phyloP scores from a whole-genome alignment of 2,113 vertebrate genomes.

The Solenodon paradoxus region DNA sequence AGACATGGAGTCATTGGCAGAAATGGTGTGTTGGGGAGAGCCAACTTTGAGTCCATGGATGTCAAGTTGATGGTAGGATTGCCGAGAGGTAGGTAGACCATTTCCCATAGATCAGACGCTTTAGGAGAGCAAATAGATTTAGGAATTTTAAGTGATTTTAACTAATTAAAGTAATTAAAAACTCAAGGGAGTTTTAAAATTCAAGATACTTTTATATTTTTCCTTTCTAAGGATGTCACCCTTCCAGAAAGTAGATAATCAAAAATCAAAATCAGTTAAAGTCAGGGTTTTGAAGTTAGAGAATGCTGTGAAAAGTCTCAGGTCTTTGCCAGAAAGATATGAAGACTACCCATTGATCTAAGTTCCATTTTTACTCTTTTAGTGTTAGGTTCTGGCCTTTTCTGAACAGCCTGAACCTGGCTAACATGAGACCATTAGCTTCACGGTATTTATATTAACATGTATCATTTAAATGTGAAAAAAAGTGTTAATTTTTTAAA shows the following conservation, averaged over 20 bases:
- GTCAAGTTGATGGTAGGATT: neutral
- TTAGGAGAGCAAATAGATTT: neutral
- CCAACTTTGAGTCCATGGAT: neutral
- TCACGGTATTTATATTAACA: neutral
- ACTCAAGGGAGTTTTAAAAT: neutral
- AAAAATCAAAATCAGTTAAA: neutral
- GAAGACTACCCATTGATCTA: neutral
- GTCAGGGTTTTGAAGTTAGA: neutral
- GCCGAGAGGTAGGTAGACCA: neutral
- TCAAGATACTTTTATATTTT: neutral
- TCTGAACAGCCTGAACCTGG: neutral
- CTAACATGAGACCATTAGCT: neutral
- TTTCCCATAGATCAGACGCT: neutral
- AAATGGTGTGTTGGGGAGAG: neutral
- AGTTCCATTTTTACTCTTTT: neutral
- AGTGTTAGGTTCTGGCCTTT: neutral
- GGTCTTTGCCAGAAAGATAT: slow-evolving; percentile 32
- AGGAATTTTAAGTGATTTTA: neutral
- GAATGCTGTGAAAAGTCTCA: neutral
- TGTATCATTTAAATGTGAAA: neutral
- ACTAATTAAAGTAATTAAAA: neutral
- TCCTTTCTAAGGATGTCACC: neutral
- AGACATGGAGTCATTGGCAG: neutral
- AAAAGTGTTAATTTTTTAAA: neutral
- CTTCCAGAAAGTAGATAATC: neutral